Conservation (phyloP, 2,113 vertebrate species). For the Trogon surrucura region DNA sequence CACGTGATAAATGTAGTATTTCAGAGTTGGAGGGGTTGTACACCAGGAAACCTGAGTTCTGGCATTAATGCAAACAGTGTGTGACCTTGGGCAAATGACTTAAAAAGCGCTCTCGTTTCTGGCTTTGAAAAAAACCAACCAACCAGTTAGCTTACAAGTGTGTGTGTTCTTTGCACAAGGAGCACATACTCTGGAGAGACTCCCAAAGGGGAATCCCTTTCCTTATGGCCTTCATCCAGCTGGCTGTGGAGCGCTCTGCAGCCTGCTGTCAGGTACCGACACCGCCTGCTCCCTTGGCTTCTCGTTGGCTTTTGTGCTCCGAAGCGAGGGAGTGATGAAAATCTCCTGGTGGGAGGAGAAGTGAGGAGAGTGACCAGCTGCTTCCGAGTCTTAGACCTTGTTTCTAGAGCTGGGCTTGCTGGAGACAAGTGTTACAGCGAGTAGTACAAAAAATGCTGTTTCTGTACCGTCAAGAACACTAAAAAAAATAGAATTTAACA, state of each 20-base stretch:
- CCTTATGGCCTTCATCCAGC: not conserved
- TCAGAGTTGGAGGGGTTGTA: not conserved
- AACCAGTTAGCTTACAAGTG: not conserved
- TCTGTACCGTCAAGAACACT: not conserved
- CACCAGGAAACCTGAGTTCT: not conserved
- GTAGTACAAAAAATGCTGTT: not conserved
- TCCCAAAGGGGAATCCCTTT: constrained; percentile 35
- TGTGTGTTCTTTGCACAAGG: not conserved
- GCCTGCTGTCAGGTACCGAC: constrained; percentile 4
- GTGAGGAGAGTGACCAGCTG: not conserved
- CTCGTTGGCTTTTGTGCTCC: not conserved
- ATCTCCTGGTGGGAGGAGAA: not conserved
- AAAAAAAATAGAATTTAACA: not conserved
- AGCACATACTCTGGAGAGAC: not conserved
- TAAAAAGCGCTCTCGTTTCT: not conserved
- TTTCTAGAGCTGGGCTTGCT: not conserved
- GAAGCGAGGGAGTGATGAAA: not conserved
- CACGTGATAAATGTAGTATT: not conserved
- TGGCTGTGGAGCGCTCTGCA: not conserved
- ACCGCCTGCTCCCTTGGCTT: not conserved
- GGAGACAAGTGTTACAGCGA: not conserved
- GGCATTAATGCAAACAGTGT: not conserved
- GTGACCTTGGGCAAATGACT: not conserved
- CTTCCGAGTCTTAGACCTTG: not conserved
- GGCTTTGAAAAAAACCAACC: not conserved